phyloP scores from a whole-genome alignment of 2,888 invertebrate species.

The Ditula angustiorana region DNA sequence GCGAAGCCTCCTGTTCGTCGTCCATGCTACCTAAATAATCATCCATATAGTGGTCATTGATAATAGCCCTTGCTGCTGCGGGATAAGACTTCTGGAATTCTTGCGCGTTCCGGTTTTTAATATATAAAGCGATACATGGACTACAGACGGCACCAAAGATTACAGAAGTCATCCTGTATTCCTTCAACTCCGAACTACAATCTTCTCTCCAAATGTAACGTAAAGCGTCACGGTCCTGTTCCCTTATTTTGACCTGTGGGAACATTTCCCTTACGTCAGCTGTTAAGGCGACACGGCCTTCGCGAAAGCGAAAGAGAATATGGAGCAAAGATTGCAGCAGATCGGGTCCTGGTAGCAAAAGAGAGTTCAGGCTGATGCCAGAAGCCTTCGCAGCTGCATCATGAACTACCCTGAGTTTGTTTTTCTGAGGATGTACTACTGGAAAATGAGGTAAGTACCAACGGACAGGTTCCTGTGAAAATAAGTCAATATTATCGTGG shows the following conservation, averaged over 20 bases:
- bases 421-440: constrained; percentile 35
- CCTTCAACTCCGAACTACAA: neutral
- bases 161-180: constrained; percentile 47
- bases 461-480: too few relatives aligned
- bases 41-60: too few relatives aligned
- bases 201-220: constrained; percentile 43
- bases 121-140: constrained; percentile 48
- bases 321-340: constrained; percentile 47
- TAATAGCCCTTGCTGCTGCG: too few relatives aligned
- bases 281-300: constrained; percentile 46
- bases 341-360: constrained; percentile 50
- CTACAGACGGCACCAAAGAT: constrained; percentile 48
- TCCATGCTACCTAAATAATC: too few relatives aligned
- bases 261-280: constrained; percentile 59
- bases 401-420: constrained; percentile 49
- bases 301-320: constrained; percentile 46
- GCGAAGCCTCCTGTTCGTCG: too few relatives aligned
- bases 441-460: constrained; percentile 28
- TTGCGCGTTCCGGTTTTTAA: constrained; percentile 51
- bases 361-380: constrained; percentile 48
- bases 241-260: constrained; percentile 48
- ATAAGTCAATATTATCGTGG: too few relatives aligned
- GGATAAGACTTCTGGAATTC: constrained; percentile 12
- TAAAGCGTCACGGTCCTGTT: constrained; percentile 48
- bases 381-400: constrained; percentile 50